Evolutionary conservation across 1,140 invertebrate species (phyloP).

Genomic region (Panulirus ornatus): DNA sequence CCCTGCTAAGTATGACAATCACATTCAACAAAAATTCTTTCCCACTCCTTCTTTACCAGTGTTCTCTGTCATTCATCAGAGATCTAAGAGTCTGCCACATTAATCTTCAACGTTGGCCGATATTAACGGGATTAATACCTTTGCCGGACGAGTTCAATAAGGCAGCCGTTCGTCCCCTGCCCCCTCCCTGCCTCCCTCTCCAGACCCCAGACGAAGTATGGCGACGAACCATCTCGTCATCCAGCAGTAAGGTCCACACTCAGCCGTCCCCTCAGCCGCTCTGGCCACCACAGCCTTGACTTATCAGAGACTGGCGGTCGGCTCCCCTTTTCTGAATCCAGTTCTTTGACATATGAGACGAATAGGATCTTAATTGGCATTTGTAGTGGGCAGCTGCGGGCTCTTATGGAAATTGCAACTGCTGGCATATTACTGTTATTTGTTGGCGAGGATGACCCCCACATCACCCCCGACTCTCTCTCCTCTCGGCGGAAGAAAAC

Average conservation of each 20-base stretch:
- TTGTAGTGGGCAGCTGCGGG: slow-evolving; percentile 67
- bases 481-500: not conserved
- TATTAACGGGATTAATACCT: slow-evolving; percentile 66
- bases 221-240: not conserved
- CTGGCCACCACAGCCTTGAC: slow-evolving; percentile 51
- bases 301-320: slow-evolving; percentile 63
- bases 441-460: slow-evolving; percentile 26
- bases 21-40: no score
- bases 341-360: slow-evolving; percentile 73
- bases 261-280: slow-evolving; percentile 3
- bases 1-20: no score
- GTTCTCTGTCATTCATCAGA: slow-evolving; percentile 38
- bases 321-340: slow-evolving; percentile 69
- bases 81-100: slow-evolving; percentile 42
- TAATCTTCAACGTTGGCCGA: slow-evolving; percentile 50
- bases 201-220: not conserved
- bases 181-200: not conserved
- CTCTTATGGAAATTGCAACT: slow-evolving; percentile 71
- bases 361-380: slow-evolving; percentile 71
- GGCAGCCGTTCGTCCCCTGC: not conserved
- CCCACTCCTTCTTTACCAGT: not conserved
- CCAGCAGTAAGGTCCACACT: slow-evolving; percentile 17
- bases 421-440: slow-evolving; percentile 62
- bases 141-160: slow-evolving; percentile 60
- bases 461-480: not conserved